These are phyloP conservation scores for Trissonchulus sp. DNA, from an alignment of 2,888 invertebrate species.

Conservation along the genomic window DNA sequence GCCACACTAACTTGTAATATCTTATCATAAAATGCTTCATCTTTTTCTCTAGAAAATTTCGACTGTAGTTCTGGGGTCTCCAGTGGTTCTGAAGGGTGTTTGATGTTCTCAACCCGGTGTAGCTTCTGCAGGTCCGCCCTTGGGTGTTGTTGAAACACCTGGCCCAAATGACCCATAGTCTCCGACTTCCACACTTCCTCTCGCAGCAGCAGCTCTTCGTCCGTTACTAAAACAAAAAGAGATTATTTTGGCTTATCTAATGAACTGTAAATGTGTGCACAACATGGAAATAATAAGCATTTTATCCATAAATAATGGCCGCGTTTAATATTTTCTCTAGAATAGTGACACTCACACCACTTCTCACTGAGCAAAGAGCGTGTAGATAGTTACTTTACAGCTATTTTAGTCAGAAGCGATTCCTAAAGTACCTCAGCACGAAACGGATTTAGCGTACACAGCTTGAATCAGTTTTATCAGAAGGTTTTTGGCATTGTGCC, in stretches of 20 bases:
- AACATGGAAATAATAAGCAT: conserved; percentile 42
- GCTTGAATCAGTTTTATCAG: too few species aligned
- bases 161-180: conserved; percentile 45
- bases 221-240: neutral
- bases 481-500: too few species aligned
- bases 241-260: neutral
- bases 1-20: neutral
- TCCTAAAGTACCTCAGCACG: too few species aligned
- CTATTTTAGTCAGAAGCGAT: too few species aligned
- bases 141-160: conserved; percentile 48
- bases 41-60: conserved; percentile 47
- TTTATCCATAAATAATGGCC: too few species aligned
- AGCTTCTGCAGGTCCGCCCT: conserved; percentile 47
- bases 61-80: conserved; percentile 49
- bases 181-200: conserved; percentile 43
- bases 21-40: conserved; percentile 16
- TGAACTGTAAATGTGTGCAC: neutral
- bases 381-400: too few species aligned
- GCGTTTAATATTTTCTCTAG: too few species aligned
- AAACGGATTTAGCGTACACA: too few species aligned
- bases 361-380: too few species aligned
- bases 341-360: too few species aligned
- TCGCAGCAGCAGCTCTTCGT: conserved; percentile 30
- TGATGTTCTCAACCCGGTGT: conserved; percentile 45
- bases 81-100: conserved; percentile 46